A percentile compares a stretch with the other conserved stretches of the same genome.
phyloP scores from a whole-genome alignment of 1,140 invertebrate species.

The Drosophila cardini region DNA sequence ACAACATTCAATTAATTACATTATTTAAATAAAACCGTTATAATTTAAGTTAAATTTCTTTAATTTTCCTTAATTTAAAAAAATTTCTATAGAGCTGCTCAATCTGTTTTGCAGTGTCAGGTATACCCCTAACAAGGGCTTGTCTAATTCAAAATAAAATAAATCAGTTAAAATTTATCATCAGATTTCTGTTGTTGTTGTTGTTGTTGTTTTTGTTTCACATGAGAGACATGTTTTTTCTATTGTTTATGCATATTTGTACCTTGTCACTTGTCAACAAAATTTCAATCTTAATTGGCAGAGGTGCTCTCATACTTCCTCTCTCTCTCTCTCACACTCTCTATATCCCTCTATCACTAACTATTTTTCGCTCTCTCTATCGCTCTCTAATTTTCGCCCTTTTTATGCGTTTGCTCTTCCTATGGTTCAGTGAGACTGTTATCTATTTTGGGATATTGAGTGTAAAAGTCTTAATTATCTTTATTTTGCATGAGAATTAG shows the following conservation, averaged over 20 bases:
- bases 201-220: conserved; percentile 2
- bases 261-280: conserved; percentile 34
- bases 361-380: too few relatives aligned
- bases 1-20: too few relatives aligned
- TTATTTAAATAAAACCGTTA: too few relatives aligned
- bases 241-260: conserved; percentile 28
- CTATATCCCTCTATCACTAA: neutral
- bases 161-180: conserved; percentile 10
- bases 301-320: neutral
- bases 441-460: conserved; percentile 26
- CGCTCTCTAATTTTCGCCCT: too few relatives aligned
- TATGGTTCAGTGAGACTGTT: too few relatives aligned
- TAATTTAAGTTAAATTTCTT: too few relatives aligned
- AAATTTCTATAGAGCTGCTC: too few relatives aligned
- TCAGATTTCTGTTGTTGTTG: neutral
- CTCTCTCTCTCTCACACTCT: neutral
- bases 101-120: too few relatives aligned
- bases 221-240: conserved; percentile 20
- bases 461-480: neutral
- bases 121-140: too few relatives aligned
- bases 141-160: neutral
- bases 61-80: too few relatives aligned
- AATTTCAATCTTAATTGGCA: conserved; percentile 34
- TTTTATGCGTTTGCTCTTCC: too few relatives aligned
- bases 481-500: neutral